These are phyloP conservation scores for Coregonus clupeaformis DNA, from an alignment of 2,113 vertebrate species.

Conservation along the genomic window DNA sequence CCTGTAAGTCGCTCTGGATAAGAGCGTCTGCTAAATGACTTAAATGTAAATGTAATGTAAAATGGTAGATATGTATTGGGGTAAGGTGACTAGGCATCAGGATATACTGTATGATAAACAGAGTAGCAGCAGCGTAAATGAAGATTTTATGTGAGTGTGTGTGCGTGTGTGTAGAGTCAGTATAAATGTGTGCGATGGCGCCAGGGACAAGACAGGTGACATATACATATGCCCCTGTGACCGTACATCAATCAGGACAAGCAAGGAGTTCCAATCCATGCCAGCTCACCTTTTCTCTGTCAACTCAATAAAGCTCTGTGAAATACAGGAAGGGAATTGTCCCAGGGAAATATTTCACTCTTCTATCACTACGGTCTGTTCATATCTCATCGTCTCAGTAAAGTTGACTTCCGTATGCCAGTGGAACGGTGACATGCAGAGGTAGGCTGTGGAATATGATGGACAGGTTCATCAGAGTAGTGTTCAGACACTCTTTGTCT, in stretches of 20 bases:
- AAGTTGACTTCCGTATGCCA: neutral
- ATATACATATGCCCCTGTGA: neutral
- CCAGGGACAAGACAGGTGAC: neutral
- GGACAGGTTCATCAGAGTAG: neutral
- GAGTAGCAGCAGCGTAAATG: no score
- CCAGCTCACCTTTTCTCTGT: constrained; percentile 12
- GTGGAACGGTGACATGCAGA: neutral
- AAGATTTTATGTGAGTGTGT: no score
- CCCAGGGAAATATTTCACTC: constrained; percentile 7
- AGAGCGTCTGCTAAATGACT: no score
- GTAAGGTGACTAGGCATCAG: no score
- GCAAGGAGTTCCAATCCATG: constrained; percentile 1
- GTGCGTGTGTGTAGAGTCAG: no score
- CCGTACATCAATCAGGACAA: neutral
- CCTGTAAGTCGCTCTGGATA: no score
- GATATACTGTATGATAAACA: no score
- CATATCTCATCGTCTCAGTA: constrained; percentile 12
- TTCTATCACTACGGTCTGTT: neutral
- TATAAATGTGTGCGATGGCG: neutral
- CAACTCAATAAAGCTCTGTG: constrained; percentile 11
- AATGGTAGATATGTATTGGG: no score
- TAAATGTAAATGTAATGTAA: no score
- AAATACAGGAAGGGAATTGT: constrained; percentile 6
- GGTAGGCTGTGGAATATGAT: neutral
- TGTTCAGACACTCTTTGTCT: no score